A percentile compares a stretch with the other conserved stretches of the same genome.
Conservation (phyloP, 30 jellyfish, hydroid and myxozoan species). For the Chrysaora quinquecirrha region DNA sequence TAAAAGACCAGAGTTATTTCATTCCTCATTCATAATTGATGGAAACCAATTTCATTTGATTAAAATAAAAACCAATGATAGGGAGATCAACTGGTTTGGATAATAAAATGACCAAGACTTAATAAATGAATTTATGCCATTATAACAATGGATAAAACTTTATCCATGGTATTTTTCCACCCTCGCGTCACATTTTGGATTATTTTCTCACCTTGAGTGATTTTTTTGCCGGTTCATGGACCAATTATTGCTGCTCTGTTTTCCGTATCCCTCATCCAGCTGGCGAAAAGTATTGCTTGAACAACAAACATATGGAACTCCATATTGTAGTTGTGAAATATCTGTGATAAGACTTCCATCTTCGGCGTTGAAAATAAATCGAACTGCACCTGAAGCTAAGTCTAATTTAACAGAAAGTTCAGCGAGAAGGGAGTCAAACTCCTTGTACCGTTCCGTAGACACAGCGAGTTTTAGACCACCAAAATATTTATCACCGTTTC, state of each 20-base stretch:
- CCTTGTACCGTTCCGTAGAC: conserved; percentile 89
- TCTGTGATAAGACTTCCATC: conserved; percentile 92
- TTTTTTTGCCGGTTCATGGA: conserved; percentile 66
- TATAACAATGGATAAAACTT: too few relatives aligned
- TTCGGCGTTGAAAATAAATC: conserved; percentile 87
- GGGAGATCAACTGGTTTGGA: too few relatives aligned
- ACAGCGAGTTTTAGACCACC: conserved; percentile 95
- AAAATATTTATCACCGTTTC: conserved; percentile 94
- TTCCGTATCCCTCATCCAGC: conserved; percentile 93
- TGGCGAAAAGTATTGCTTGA: conserved; percentile 90
- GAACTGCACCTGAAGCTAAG: conserved; percentile 95
- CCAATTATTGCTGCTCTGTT: conserved; percentile 76
- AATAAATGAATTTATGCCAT: too few relatives aligned
- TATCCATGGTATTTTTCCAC: too few relatives aligned
- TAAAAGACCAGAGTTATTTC: conserved; percentile 55
- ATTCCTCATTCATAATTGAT: conserved; percentile 46
- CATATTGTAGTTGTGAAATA: conserved; percentile 92
- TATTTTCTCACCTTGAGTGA: conserved; percentile 48
- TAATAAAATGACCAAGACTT: too few relatives aligned
- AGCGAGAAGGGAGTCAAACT: conserved; percentile 88
- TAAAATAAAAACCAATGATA: neutral
- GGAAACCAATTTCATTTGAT: neutral
- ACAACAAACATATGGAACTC: conserved; percentile 93
- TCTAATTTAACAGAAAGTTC: conserved; percentile 88
- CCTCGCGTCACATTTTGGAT: too few relatives aligned